Conservation (phyloP, 92 coral and sea anemone species). For the Phenganax subtilis region DNA sequence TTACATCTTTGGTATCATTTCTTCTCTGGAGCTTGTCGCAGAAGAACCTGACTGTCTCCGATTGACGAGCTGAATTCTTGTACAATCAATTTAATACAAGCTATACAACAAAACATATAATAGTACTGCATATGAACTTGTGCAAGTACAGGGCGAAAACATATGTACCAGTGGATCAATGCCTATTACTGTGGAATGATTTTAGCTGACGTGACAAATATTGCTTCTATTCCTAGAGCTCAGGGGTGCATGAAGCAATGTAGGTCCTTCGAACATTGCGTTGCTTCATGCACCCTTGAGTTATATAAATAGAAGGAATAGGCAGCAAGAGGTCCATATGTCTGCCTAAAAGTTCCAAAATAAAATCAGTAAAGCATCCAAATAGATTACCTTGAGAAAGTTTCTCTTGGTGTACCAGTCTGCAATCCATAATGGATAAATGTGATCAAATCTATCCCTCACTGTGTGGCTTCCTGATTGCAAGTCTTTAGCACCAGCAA, state of each 20-base stretch:
- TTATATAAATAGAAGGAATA: too few species aligned
- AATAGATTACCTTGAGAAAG: conserved; percentile 50
- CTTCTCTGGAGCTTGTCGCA: conserved; percentile 45
- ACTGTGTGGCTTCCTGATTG: conserved; percentile 57
- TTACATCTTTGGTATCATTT: conserved; percentile 50
- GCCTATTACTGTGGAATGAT: too few species aligned
- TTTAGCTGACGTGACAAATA: too few species aligned
- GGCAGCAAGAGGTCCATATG: too few species aligned
- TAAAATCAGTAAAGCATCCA: too few species aligned
- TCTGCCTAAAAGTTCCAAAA: too few species aligned
- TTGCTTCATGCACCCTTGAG: too few species aligned
- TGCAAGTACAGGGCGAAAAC: too few species aligned
- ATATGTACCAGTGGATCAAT: too few species aligned
- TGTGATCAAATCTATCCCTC: conserved; percentile 55
- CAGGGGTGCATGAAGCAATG: too few species aligned
- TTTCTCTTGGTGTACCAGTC: conserved; percentile 64
- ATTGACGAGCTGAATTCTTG: conserved; percentile 42
- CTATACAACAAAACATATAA: conserved; percentile 34
- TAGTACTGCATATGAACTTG: not conserved
- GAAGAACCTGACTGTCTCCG: conserved; percentile 43
- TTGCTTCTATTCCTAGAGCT: too few species aligned
- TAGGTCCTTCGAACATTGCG: too few species aligned
- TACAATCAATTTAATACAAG: conserved; percentile 24
- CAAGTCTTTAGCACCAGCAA: conserved; percentile 59
- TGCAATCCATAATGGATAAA: conserved; percentile 57